Evolutionary conservation across 2,113 vertebrate species (phyloP).

Genomic region (Hyla sarda): DNA sequence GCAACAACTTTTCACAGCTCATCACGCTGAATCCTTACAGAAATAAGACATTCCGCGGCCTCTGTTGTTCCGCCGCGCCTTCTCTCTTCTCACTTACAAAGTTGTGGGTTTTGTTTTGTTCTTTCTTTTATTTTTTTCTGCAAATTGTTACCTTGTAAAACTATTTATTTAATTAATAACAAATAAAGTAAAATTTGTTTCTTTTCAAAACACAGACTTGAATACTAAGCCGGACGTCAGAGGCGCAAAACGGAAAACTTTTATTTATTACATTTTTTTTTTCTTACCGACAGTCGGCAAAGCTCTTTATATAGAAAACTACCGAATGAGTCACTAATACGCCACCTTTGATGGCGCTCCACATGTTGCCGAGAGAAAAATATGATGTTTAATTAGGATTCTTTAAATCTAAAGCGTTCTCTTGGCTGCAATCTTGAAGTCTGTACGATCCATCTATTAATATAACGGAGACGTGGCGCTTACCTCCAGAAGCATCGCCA

Average conservation of each 20-base stretch:
- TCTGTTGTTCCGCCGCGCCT: no score
- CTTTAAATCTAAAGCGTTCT: conserved; percentile 31
- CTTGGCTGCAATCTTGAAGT: conserved; percentile 28
- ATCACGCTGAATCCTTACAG: no score
- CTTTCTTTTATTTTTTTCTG: background rate
- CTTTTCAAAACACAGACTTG: conserved; percentile 1
- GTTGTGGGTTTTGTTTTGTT: conserved; percentile 2
- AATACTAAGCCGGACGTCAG: conserved; percentile 22
- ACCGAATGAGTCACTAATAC: background rate
- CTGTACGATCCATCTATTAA: conserved; percentile 39
- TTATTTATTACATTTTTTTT: no score
- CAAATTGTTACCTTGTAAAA: conserved; percentile 3
- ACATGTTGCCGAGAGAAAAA: conserved; percentile 32
- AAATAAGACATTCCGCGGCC: no score
- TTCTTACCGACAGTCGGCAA: conserved; percentile 3
- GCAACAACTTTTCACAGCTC: no score
- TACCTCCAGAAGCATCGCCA: conserved; percentile 30
- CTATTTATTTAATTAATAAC: background rate
- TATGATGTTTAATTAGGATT: conserved; percentile 45
- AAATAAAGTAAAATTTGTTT: conserved; percentile 6
- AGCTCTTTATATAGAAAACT: background rate
- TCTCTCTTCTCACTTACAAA: background rate
- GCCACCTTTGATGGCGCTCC: conserved; percentile 19
- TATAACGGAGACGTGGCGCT: conserved; percentile 43
- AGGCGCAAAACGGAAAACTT: conserved; percentile 4